phyloP scores from a whole-genome alignment of 1,140 invertebrate species.

The Euura lappo region DNA sequence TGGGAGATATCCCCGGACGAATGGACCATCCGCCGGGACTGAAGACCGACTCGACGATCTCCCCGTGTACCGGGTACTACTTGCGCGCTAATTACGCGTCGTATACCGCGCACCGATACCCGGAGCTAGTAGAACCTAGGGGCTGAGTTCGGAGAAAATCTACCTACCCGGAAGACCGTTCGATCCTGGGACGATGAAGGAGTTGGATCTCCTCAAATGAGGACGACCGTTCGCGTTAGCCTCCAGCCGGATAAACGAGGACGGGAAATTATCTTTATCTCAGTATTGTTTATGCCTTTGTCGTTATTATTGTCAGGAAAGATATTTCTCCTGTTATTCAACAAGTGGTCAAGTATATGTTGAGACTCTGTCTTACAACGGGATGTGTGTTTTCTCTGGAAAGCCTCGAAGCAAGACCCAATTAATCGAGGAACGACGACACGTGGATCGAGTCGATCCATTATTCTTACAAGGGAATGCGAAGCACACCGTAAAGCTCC shows the following conservation, averaged over 20 bases:
- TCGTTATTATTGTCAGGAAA: too few relatives aligned
- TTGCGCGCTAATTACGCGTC: not conserved
- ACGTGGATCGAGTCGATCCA: too few relatives aligned
- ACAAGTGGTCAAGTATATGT: too few relatives aligned
- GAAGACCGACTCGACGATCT: not conserved
- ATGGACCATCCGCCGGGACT: not conserved
- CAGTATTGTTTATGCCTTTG: not conserved
- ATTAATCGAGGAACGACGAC: too few relatives aligned
- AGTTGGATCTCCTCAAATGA: too few relatives aligned
- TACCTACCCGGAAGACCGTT: not conserved
- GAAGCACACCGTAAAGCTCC: too few relatives aligned
- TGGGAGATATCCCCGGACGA: not conserved
- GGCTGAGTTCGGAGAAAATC: not conserved
- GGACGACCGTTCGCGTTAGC: not conserved
- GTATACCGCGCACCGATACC: not conserved
- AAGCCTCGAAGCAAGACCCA: too few relatives aligned
- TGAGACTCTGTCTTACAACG: too few relatives aligned
- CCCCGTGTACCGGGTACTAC: not conserved
- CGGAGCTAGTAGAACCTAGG: not conserved
- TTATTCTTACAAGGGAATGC: too few relatives aligned
- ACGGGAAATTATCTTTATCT: not conserved
- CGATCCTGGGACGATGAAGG: too few relatives aligned
- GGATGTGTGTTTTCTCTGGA: too few relatives aligned
- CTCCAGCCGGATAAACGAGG: slow-evolving; percentile 2
- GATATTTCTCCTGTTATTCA: too few relatives aligned